phyloP scores from a whole-genome alignment of 2,888 invertebrate genomes.

The Leucophenga maculata region DNA sequence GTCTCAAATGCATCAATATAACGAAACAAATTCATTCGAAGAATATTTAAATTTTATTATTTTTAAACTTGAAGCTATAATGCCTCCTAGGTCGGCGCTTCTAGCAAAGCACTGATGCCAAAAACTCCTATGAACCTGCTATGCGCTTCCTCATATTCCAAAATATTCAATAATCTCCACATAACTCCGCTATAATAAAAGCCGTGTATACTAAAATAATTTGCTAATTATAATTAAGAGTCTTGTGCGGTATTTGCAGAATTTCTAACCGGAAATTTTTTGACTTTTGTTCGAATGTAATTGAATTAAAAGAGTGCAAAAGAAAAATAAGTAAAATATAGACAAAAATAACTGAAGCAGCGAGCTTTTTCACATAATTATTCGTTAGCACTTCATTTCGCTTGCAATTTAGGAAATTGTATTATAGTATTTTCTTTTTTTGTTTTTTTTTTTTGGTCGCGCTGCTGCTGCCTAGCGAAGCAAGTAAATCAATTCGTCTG shows the following conservation, averaged over 20 bases:
- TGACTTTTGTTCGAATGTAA: slow-evolving; percentile 11
- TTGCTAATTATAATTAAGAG: slow-evolving; percentile 17
- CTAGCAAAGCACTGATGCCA: too few relatives aligned
- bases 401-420: slow-evolving; percentile 58
- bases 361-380: slow-evolving; percentile 17
- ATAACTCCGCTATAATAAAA: too few relatives aligned
- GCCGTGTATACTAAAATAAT: neutral
- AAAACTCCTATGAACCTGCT: too few relatives aligned
- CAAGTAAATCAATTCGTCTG: slow-evolving; percentile 58
- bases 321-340: neutral
- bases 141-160: too few relatives aligned
- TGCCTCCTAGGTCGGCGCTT: too few relatives aligned
- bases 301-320: neutral
- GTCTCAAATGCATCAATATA: too few relatives aligned
- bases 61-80: too few relatives aligned
- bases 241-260: slow-evolving; percentile 33
- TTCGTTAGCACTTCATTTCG: slow-evolving; percentile 25
- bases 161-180: too few relatives aligned
- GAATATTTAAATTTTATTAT: neutral
- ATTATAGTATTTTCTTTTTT: slow-evolving; percentile 33
- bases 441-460: slow-evolving; percentile 29
- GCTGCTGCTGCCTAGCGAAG: slow-evolving; percentile 51
- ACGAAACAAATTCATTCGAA: too few relatives aligned
- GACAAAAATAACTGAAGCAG: slow-evolving; percentile 5
- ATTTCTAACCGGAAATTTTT: slow-evolving; percentile 55